Percentiles rank a stretch among this genome's conserved stretches.
Conservation (phyloP, 2,797 vertebrate species). For the Tapera naevia region DNA sequence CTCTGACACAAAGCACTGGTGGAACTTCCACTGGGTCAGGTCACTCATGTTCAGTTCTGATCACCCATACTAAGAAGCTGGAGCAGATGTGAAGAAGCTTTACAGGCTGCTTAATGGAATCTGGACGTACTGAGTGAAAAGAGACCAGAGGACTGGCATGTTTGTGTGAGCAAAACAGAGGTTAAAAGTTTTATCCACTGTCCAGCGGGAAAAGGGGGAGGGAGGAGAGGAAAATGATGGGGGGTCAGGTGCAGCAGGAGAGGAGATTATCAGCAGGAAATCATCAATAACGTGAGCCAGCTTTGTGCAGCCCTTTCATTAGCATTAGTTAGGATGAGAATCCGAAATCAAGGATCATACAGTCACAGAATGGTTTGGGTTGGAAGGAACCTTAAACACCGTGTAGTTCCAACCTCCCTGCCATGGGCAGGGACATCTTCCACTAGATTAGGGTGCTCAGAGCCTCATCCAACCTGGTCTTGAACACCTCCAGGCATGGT, state of each 20-base stretch:
- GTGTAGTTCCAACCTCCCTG: too few relatives aligned
- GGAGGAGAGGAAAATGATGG: neutral
- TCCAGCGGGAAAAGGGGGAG: neutral
- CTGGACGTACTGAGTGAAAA: neutral
- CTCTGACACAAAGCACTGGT: neutral
- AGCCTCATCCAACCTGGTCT: too few relatives aligned
- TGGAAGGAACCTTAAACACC: too few relatives aligned
- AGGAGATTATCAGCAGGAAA: neutral
- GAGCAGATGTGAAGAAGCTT: neutral
- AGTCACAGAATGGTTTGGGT: too few relatives aligned
- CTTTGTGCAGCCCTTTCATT: neutral
- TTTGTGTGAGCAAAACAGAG: neutral
- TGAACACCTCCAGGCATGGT: too few relatives aligned
- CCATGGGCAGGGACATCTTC: too few relatives aligned
- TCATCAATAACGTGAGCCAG: neutral
- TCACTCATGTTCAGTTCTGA: neutral
- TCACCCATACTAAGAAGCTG: neutral
- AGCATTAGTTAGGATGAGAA: neutral
- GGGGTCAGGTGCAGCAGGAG: neutral
- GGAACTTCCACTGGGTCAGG: rapidly evolving
- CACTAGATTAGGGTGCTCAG: too few relatives aligned
- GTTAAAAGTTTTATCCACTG: neutral
- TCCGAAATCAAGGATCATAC: neutral
- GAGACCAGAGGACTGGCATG: neutral
- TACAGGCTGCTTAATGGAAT: neutral